Evolutionary conservation across 2,888 invertebrate genomes (phyloP).

Genomic region (Brachyopa scutellaris): DNA sequence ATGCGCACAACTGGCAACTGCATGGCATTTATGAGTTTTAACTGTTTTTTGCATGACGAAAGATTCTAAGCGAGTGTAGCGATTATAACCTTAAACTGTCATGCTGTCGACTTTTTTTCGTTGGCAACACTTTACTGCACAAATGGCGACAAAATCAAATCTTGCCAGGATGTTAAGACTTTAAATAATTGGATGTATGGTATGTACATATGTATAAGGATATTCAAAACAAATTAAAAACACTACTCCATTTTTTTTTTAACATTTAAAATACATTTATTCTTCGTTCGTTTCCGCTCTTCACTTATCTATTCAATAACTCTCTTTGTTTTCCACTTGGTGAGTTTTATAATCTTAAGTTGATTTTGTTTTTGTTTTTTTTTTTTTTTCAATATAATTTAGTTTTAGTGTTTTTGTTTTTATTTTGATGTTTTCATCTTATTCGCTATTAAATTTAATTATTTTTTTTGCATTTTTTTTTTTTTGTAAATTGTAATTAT

Average conservation of each 20-base stretch:
- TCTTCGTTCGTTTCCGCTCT: constrained; percentile 66
- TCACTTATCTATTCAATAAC: constrained; percentile 58
- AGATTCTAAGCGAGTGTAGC: too few relatives aligned
- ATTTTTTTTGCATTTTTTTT: not conserved
- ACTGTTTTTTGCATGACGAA: too few relatives aligned
- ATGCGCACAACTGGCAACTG: too few relatives aligned
- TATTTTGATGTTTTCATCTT: constrained; percentile 41
- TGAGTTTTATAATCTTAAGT: constrained; percentile 35
- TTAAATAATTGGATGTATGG: too few relatives aligned
- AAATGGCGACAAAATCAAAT: too few relatives aligned
- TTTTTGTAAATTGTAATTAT: constrained; percentile 52
- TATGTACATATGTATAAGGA: too few relatives aligned
- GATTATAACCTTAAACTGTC: too few relatives aligned
- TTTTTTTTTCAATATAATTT: constrained; percentile 23
- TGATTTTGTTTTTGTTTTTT: constrained; percentile 28
- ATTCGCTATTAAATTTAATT: constrained; percentile 39
- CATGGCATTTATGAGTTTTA: too few relatives aligned
- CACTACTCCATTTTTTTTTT: constrained; percentile 31
- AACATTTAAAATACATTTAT: constrained; percentile 77
- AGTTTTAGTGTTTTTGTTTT: constrained; percentile 20
- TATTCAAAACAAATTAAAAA: too few relatives aligned
- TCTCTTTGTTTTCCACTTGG: constrained; percentile 26
- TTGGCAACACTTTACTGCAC: too few relatives aligned
- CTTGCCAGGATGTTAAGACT: too few relatives aligned
- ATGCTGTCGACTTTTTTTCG: too few relatives aligned